Conservation (phyloP, 2,113 vertebrate species). For the Paralichthys olivaceus region DNA sequence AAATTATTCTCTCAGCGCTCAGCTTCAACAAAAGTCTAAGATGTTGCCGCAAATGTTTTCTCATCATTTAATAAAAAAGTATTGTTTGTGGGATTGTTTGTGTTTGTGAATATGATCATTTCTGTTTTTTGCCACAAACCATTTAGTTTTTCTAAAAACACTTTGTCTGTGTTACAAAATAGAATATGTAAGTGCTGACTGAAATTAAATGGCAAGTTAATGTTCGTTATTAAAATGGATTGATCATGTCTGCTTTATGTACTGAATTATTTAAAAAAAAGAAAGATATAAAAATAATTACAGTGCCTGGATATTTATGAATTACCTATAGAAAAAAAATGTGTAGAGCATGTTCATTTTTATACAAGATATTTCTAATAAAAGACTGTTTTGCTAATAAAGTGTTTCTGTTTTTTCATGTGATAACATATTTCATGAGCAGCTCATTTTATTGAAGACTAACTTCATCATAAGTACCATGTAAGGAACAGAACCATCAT, state of each 20-base stretch:
- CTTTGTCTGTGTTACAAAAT: conserved; percentile 83
- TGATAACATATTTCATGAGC: neutral
- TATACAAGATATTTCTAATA: conserved; percentile 98
- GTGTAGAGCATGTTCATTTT: conserved; percentile 98
- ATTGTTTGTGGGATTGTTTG: conserved; percentile 86
- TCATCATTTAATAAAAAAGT: conserved; percentile 75
- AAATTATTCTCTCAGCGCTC: conserved; percentile 62
- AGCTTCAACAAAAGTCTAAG: conserved; percentile 60
- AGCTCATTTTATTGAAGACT: neutral
- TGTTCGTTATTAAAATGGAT: conserved; percentile 91
- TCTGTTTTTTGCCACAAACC: conserved; percentile 41
- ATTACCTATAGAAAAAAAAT: conserved; percentile 84
- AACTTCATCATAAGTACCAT: neutral
- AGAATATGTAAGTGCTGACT: conserved; percentile 91
- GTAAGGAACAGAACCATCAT: neutral
- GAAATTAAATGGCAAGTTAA: conserved; percentile 91
- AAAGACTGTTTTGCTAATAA: conserved; percentile 92
- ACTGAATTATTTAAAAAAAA: conserved; percentile 86
- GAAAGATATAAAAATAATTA: conserved; percentile 81
- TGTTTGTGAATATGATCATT: conserved; percentile 81
- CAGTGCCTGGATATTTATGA: conserved; percentile 99
- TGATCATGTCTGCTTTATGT: conserved; percentile 91
- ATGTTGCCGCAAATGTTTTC: conserved; percentile 73
- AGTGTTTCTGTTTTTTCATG: conserved; percentile 27
- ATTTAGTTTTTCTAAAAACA: conserved; percentile 65